Evolutionary conservation across 2,797 vertebrate genomes (phyloP), one percentile per base, ranked within the genome.

Genomic region (Gobio occitaniae): DNA sequence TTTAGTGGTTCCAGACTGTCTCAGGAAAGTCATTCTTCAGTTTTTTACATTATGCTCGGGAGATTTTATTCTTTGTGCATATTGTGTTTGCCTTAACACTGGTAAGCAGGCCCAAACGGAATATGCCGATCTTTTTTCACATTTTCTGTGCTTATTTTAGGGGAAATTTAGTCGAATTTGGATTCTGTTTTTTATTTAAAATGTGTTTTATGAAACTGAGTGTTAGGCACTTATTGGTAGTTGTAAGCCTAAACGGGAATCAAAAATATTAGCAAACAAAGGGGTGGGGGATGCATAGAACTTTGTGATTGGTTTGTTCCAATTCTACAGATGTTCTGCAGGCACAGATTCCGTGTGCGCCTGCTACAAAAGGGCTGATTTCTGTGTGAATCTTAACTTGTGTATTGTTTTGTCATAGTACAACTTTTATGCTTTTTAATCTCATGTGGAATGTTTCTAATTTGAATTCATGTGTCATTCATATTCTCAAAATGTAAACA

Each of bases 361-460:
- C 61, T 66, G 41, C 44, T 50, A 32, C 44, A 66, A 66, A 80
- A 25, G 47, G 29, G 69, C 80, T 76, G 61, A 41, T 83, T 76
- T 41, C 8, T 54, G 44, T 50, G 15, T 41, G 25, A 52, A n/a
- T 50, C 4, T 75, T 50, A 38, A 74, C 32, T 47, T 38, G 9
- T 41, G 8, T 66, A 65, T 50, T 65, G 19, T 11, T 47, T 48
- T 72, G 17, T 17, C 9, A 82, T 29, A 48, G 6, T 48, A 17
- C 19, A 36, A 75, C 21, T 52, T 21, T 70, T 52, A 38, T 48
- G 2, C 11, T 47, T 38, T 61, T 47, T 11, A 61, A 48, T 6
- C 59, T 32, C 48, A 7, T 50, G 59, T 44, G 41, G 12, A 61
- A 44, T 25, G 54, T 25, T 61, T 44, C 1, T 4, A 9, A 29